Base-by-base conservation (phyloP, 2,113 vertebrate species). In the Dicentrarchus labrax region DNA sequence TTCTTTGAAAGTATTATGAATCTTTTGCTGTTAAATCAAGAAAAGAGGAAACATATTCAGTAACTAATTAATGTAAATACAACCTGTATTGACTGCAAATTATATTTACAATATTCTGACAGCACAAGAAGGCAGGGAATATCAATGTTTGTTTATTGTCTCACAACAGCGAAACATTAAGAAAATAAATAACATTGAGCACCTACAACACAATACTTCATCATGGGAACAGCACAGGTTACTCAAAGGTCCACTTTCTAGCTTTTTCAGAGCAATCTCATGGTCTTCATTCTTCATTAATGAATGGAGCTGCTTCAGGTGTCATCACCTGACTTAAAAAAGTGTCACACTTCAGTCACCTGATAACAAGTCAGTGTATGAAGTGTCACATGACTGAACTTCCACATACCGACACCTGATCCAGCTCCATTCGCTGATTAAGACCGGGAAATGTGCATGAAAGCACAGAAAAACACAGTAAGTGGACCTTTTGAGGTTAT, bases 271-370 rank as follows among this genome's bases (percentile, higher is more conserved):
- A 57, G n/a, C 43, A 7, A 21, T 22, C 16, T 45, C 17, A 38
- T 66, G 51, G 8, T 68, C 64, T 67, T 67, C 41, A 47, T 57
- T 68, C 64, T 67, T 67, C 41, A 47, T 57, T 17, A 17, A 24
- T 39, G 30, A 73, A 48, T 50, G 51, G 24, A 59, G 51, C 61
- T 21, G 43, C 8, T 61, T 62, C 62, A 68, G 38, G 66, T 65
- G 56, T 50, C 51, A 22, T 30, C 39, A 48, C 30, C 4, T 50
- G 59, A 57, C 67, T 24, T 1, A 22, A 56, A 21, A 22, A 56
- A 75, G 6, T 51, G 60, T 66, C 19, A 6, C 24, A n/a, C 43
- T 64, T 41, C 50, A 16, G 11, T 43, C 51, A 71, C 59, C 61
- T 43, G 81, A 71, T 47, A 11, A 38, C 30, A 41, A 50, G 16